Evolutionary conservation across 2,113 vertebrate genomes (phyloP).

Genomic region (Dipodomys stephensi): DNA sequence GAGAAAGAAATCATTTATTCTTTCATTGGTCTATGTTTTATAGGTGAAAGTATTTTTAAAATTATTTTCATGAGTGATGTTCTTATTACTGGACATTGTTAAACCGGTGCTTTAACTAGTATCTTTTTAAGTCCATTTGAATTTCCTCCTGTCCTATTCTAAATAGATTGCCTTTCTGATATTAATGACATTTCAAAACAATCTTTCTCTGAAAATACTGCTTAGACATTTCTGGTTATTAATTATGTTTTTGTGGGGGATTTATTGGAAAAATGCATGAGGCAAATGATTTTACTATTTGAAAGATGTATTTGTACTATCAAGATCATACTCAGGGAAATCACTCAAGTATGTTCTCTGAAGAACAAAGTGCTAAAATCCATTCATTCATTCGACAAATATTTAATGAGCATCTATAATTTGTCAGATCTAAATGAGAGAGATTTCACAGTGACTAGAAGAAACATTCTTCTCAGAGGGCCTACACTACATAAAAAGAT

Average conservation of each 20-base stretch:
- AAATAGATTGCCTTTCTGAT: not conserved
- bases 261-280: constrained; percentile 23
- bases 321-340: constrained; percentile 19
- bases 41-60: not conserved
- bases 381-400: not conserved
- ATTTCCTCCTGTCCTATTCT: not conserved
- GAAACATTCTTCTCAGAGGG: not conserved
- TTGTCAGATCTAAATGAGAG: not conserved
- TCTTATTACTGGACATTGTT: not conserved
- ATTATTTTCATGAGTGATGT: not conserved
- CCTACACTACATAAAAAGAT: not conserved
- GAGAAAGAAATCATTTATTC: not conserved
- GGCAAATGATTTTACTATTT: not conserved
- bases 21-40: not conserved
- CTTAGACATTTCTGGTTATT: not conserved
- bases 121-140: not conserved
- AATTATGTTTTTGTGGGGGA: not conserved
- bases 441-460: not conserved
- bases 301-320: not conserved
- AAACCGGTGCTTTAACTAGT: not conserved
- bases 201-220: not conserved
- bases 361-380: constrained; percentile 27
- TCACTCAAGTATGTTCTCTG: not conserved
- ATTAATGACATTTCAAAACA: not conserved
- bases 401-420: not conserved